Evolutionary conservation across 2,113 vertebrate species (phyloP).

Genomic region (Rhinoptilus africanus): DNA sequence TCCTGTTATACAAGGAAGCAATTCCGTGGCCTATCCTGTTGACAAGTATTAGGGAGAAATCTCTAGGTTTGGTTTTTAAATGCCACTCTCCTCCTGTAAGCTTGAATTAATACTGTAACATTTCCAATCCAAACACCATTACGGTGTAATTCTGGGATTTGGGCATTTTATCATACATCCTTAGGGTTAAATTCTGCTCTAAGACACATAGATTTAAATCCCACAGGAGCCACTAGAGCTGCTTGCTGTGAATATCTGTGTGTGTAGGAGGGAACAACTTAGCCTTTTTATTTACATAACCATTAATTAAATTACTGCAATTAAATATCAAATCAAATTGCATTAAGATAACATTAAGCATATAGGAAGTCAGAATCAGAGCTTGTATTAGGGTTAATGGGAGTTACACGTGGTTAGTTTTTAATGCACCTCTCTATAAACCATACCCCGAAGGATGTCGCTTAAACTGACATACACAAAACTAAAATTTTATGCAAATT

Average conservation of each 20-base stretch:
- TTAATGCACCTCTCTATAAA: background rate
- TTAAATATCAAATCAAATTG: constrained; percentile 34
- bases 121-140: constrained; percentile 10
- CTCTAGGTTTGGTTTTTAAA: background rate
- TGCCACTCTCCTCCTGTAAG: background rate
- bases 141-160: background rate
- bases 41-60: background rate
- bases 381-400: background rate
- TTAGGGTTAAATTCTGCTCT: background rate
- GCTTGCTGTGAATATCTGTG: background rate
- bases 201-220: background rate
- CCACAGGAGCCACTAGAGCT: background rate
- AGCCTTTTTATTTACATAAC: constrained; percentile 43
- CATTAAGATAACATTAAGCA: constrained; percentile 19
- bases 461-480: background rate
- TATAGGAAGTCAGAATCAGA: constrained; percentile 11
- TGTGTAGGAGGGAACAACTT: background rate
- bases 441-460: background rate
- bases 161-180: background rate
- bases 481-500: background rate
- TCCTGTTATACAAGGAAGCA: background rate
- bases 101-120: background rate
- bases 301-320: constrained; percentile 60
- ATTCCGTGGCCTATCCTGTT: background rate
- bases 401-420: background rate